Evolutionary conservation across 2,797 vertebrate species (phyloP).

Genomic region (Rhabdomys pumilio): DNA sequence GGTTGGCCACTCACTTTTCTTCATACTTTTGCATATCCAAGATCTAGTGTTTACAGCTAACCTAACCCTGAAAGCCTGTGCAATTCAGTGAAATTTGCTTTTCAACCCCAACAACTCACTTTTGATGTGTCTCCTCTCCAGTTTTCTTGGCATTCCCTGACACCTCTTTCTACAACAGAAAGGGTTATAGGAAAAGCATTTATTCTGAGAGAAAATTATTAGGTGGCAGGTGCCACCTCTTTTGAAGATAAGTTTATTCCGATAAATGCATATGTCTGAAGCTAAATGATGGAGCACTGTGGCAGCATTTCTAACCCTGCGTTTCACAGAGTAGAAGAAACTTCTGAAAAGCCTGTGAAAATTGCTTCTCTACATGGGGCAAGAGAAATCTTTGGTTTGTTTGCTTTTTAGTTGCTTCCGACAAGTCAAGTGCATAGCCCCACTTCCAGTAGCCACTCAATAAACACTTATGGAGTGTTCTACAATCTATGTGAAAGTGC

Average conservation of each 20-base stretch:
- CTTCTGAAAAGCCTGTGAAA: background rate
- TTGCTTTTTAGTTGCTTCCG: constrained; percentile 30
- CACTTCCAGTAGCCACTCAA: background rate
- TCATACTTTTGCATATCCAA: background rate
- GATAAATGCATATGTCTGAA: background rate
- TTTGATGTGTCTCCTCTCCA: background rate
- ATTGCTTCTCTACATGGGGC: background rate
- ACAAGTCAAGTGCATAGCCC: background rate
- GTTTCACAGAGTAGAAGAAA: background rate
- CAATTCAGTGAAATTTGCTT: background rate
- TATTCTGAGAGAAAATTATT: background rate
- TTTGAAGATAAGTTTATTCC: background rate
- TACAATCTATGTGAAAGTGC: background rate
- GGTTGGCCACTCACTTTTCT: background rate
- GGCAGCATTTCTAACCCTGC: constrained; percentile 6
- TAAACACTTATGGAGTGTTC: background rate
- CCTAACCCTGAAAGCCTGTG: background rate
- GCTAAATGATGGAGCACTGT: background rate
- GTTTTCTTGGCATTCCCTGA: background rate
- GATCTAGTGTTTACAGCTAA: background rate
- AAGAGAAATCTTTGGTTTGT: background rate
- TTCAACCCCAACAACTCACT: background rate
- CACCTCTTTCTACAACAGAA: background rate
- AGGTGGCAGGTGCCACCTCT: background rate
- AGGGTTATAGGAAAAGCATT: background rate